Percentiles rank a stretch among this genome's conserved stretches.
phyloP scores from a whole-genome alignment of 2,888 invertebrate species.

The Prosopocoilus inquinatus region DNA sequence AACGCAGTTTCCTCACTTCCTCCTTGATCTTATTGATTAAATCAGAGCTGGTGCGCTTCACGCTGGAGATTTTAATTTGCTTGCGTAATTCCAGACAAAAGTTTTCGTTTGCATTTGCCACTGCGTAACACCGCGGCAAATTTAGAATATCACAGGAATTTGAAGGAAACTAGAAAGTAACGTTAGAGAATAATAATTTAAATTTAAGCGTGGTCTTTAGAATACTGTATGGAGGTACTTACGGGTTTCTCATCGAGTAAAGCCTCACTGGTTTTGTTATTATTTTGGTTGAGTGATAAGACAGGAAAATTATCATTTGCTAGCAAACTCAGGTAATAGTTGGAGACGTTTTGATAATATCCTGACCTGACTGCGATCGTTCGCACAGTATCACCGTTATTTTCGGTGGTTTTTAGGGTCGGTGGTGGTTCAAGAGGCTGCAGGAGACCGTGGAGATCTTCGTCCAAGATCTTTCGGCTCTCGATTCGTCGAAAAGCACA shows the following conservation, averaged over 20 bases:
- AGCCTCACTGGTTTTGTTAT: too few relatives aligned
- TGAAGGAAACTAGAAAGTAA: too few relatives aligned
- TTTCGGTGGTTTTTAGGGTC: not conserved
- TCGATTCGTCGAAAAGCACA: not conserved
- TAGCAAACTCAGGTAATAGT: too few relatives aligned
- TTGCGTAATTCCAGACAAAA: not conserved
- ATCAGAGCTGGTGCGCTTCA: too few relatives aligned
- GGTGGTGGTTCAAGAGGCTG: not conserved
- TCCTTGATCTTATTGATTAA: conserved; percentile 8
- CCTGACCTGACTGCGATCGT: not conserved
- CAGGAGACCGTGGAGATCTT: conserved; percentile 28
- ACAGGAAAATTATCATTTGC: too few relatives aligned
- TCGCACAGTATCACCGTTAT: too few relatives aligned
- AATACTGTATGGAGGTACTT: too few relatives aligned
- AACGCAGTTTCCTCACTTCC: conserved; percentile 23
- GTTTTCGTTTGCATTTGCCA: not conserved
- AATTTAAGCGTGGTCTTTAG: too few relatives aligned
- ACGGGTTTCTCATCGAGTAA: too few relatives aligned
- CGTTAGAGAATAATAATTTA: too few relatives aligned
- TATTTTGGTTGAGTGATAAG: too few relatives aligned
- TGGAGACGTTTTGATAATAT: not conserved
- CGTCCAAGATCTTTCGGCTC: conserved; percentile 21
- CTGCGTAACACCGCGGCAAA: not conserved
- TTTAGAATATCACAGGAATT: not conserved
- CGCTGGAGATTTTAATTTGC: not conserved